phyloP scores from a whole-genome alignment of 1,140 invertebrate species.

The Brachionus plicatilis region DNA sequence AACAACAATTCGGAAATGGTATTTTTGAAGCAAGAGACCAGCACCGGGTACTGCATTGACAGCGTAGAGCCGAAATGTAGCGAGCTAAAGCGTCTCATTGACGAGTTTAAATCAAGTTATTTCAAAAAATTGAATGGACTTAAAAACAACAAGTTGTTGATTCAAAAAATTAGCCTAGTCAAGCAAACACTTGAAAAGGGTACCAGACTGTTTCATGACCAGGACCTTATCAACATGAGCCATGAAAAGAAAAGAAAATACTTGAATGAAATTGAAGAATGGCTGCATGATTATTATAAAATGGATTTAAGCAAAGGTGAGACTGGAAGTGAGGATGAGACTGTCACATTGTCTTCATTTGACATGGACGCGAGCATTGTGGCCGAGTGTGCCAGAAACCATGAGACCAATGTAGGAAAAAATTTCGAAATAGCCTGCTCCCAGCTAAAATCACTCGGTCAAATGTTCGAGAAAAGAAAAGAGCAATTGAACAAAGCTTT shows the following conservation, averaged over 20 bases:
- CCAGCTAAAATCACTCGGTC: background rate
- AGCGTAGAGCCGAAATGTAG: conserved; percentile 30
- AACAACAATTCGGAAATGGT: conserved; percentile 28
- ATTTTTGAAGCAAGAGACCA: background rate
- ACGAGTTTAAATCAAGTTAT: conserved; percentile 14
- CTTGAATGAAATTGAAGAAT: conserved; percentile 9
- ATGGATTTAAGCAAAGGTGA: background rate
- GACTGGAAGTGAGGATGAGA: background rate
- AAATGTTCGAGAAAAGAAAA: conserved; percentile 32
- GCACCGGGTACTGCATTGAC: conserved; percentile 27
- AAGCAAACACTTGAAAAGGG: background rate
- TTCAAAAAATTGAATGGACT: conserved; percentile 20
- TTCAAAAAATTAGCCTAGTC: background rate
- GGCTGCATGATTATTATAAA: background rate
- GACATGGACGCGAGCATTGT: background rate
- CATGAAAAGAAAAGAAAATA: background rate
- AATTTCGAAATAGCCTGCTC: background rate
- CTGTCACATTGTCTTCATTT: background rate
- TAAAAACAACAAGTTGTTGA: background rate
- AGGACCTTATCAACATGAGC: conserved; percentile 1
- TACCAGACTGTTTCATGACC: background rate
- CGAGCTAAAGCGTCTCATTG: conserved; percentile 25
- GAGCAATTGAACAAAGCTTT: background rate
- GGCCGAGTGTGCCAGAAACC: background rate
- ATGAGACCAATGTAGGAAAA: background rate